Percentiles rank a stretch among this genome's conserved stretches.
phyloP scores from a whole-genome alignment of 2,113 vertebrate genomes.

The Erythrocercus mccallii region DNA sequence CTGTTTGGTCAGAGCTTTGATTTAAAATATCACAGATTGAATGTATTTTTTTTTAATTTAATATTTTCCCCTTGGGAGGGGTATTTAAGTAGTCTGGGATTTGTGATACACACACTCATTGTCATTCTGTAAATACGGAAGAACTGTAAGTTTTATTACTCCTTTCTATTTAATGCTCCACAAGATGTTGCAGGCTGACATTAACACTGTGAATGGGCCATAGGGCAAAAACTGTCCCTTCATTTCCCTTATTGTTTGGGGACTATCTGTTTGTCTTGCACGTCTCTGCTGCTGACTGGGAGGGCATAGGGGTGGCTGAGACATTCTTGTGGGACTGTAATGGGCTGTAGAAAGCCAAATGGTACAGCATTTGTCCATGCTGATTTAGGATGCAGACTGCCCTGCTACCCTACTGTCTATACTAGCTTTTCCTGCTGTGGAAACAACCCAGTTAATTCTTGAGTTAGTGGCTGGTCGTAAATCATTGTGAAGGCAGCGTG shows the following conservation, averaged over 20 bases:
- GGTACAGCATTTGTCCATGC: background rate
- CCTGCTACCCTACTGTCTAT: background rate
- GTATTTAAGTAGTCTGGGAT: background rate
- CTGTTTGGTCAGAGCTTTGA: background rate
- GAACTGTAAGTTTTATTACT: background rate
- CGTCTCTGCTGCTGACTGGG: background rate
- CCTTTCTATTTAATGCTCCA: background rate
- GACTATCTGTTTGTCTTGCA: background rate
- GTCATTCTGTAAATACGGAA: background rate
- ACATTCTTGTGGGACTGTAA: background rate
- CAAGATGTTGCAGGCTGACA: background rate
- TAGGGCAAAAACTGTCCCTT: background rate
- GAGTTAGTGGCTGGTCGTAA: background rate
- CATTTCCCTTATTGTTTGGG: background rate
- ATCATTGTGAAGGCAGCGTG: background rate
- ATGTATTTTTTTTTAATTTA: background rate
- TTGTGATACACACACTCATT: background rate
- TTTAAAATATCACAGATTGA: background rate
- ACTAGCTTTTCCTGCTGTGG: background rate
- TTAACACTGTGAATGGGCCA: accelerated
- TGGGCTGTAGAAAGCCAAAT: background rate
- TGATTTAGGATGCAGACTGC: background rate
- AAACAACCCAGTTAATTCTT: background rate
- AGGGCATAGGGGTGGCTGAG: background rate
- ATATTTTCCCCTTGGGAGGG: background rate